Base-by-base conservation (phyloP, 2,797 vertebrate species). In the Hemibagrus guttatus region DNA sequence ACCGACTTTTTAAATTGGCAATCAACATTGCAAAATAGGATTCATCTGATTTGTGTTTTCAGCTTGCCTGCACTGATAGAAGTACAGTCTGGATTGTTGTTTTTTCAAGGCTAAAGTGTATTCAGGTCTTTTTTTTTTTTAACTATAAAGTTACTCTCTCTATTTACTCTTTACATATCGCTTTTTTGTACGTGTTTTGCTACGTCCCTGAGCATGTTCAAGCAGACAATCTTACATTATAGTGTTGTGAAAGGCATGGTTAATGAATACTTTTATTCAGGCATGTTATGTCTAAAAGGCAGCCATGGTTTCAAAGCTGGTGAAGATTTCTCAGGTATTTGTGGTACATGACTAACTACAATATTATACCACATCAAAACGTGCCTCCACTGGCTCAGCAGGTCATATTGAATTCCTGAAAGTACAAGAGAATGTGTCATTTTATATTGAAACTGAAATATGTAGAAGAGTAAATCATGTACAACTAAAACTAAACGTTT, bases 1-100 rank as follows among this genome's bases (percentile, higher is more conserved):
- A 86, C 64, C 74, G 76, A 17, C 8, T 52, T 86, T 85, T 56
- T 72, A 26, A 16, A 42, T 85, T 75, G 68, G 66, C 80, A 86
- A 76, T 79, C 58, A n/a, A 28, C 63, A 74, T 66, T 21, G 81
- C 35, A 23, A 52, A 86, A 59, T 6, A 46, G 64, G 42, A 42
- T 46, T 71, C n/a, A 28, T 21, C 26, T 69, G 16, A 52, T 72
- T 79, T 58, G 28, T 85, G 71, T 83, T 88, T 35, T 52, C 31
- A 81, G 58, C 35, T 71, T 58, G 26, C 2, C 1, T 82, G 49
- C 21, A 52, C 35, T 84, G 54, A n/a, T 0, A 59, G 23, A 12
- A 23, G n/a, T 28, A 5, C 4, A 31, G 13, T 3, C 26, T 23
- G n/a, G 35, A 31, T 68, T 69, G 61, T 58, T 19, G 16, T 63